These are phyloP conservation scores for Pseudochirops cupreus DNA, from an alignment of 2,797 vertebrate species.

Conservation along the genomic window DNA sequence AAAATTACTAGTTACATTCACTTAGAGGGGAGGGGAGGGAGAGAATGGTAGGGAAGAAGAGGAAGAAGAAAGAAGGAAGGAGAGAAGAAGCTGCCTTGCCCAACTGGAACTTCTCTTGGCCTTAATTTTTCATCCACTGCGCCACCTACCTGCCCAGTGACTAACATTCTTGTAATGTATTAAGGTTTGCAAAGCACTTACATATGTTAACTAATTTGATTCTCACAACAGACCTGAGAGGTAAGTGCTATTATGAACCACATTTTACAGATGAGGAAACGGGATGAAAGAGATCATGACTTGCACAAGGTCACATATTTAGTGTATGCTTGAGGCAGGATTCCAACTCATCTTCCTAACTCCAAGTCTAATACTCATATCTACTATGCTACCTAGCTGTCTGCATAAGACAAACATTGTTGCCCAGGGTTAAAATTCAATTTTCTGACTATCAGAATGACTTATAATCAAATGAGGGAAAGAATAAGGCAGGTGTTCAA, in stretches of 20 bases:
- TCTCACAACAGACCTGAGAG: not conserved
- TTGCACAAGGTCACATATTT: not conserved
- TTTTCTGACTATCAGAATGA: not conserved
- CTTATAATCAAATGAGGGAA: not conserved
- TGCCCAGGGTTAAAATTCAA: not conserved
- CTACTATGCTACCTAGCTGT: not conserved
- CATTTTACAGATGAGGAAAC: not conserved
- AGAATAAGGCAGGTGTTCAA: not conserved
- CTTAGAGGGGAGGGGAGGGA: no score
- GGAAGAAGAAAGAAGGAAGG: no score
- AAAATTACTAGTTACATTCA: no score
- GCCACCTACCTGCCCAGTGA: not conserved
- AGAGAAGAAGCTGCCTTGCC: no score
- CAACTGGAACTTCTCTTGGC: not conserved
- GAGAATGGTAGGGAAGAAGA: no score
- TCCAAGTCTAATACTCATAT: not conserved
- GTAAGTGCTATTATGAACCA: not conserved
- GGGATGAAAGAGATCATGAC: not conserved
- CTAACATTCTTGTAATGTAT: not conserved
- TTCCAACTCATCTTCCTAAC: no score
- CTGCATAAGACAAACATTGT: not conserved
- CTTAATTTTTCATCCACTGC: not conserved
- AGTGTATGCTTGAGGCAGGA: not conserved
- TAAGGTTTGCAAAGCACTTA: not conserved
- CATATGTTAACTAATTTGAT: not conserved